phyloP scores from a whole-genome alignment of 2,797 vertebrate genomes.

The Gobio occitaniae region DNA sequence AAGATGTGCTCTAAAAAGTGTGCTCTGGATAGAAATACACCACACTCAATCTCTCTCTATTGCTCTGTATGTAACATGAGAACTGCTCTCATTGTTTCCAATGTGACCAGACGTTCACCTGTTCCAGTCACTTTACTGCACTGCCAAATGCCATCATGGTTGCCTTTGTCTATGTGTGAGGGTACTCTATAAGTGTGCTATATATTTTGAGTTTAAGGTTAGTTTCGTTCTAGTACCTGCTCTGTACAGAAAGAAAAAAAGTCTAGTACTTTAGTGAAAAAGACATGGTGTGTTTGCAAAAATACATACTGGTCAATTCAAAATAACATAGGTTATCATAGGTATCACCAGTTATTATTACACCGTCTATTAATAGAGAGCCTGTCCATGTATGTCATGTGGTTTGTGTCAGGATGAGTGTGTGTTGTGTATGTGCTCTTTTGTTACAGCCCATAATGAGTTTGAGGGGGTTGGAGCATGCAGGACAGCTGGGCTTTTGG shows the following conservation, averaged over 20 bases:
- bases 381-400: constrained; percentile 67
- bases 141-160: background rate
- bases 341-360: constrained; percentile 76
- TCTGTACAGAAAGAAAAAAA: background rate
- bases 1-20: background rate
- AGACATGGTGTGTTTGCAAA: background rate
- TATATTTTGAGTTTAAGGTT: background rate
- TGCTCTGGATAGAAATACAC: constrained; percentile 1
- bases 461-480: constrained; percentile 3
- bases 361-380: constrained; percentile 75
- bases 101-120: constrained; percentile 43
- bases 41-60: background rate
- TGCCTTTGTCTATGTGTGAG: background rate
- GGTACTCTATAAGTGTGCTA: background rate
- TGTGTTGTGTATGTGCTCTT: constrained; percentile 51
- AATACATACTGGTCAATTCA: background rate
- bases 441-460: constrained; percentile 48
- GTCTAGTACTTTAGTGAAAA: background rate
- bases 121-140: constrained; percentile 36
- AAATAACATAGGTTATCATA: background rate
- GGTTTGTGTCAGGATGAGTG: constrained; percentile 44
- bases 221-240: background rate
- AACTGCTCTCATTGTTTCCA: constrained; percentile 21
- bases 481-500: constrained; percentile 13
- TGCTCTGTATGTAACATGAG: constrained; percentile 35